Evolutionary conservation across 2,797 vertebrate species (phyloP), one percentile per base, ranked within the genome.

Genomic region (Mycteria americana): DNA sequence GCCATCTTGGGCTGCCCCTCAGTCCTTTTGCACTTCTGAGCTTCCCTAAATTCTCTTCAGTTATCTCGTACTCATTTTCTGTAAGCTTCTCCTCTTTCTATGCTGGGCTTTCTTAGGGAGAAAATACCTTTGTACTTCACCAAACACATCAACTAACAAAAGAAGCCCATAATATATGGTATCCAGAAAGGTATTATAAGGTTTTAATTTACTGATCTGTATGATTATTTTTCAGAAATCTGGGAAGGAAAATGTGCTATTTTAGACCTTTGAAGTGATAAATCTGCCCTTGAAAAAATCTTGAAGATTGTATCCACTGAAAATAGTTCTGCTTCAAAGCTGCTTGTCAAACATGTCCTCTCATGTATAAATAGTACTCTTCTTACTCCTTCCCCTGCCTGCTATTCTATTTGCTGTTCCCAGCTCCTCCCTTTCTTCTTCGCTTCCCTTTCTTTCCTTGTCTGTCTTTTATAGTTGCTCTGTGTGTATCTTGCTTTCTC

Each of bases 241-340:
- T 82, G 35, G 17, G 27, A 74, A 88, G 41, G 13, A 91, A 75
- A 87, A 85, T 43, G 15, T 57, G 39, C 28, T 82, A 19, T 74
- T 89, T 93, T 76, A 91, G 62, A 88, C 23, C 93, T 86, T 11
- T 65, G 57, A 35, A 92, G 28, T 18, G 18, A 84, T 75, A 90
- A 80, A 43, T 76, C 21, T 89, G 17, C 13, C 14, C 31, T 53
- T 57, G 53, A 92, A 94, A 85, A 88, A 62, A 63, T 50, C 17
- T 43, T 68, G 50, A 93, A 92, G 65, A 95, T 93, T 94, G 91
- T 95, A 78, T 67, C 33, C 68, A 68, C 59, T 84, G 53, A 86
- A 91, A 90, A 92, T 64, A 96, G 54, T 95, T 95, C 86, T 89
- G 78, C 79, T 89, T 93, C 81, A 84, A 84, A 92, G 93, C 48